Conservation (phyloP, 1,140 invertebrate species). For the Euura saliciscinereae region DNA sequence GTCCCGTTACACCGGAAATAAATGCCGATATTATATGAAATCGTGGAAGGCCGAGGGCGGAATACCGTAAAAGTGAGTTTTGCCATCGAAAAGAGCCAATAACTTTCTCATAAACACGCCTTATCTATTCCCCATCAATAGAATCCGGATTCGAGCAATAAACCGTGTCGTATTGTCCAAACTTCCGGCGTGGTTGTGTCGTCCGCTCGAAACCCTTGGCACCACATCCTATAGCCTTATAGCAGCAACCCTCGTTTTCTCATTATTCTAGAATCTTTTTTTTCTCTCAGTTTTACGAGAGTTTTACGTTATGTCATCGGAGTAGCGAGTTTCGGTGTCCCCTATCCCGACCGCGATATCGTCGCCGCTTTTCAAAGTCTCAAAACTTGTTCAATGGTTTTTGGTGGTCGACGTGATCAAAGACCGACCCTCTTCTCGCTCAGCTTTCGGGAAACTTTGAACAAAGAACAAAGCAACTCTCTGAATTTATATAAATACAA, state of each 20-base stretch:
- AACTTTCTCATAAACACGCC: slow-evolving; percentile 12
- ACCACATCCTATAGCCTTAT: too few relatives aligned
- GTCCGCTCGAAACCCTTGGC: neutral
- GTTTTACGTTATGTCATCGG: slow-evolving; percentile 2
- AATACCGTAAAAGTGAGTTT: slow-evolving; percentile 2
- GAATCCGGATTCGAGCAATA: neutral
- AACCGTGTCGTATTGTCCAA: slow-evolving; percentile 9
- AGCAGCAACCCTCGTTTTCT: neutral
- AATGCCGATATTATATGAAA: neutral
- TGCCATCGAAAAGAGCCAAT: slow-evolving; percentile 5
- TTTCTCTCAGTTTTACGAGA: slow-evolving; percentile 1
- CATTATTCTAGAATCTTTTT: neutral
- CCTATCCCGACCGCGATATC: neutral
- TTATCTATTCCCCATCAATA: slow-evolving; percentile 14
- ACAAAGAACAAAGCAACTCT: too few relatives aligned
- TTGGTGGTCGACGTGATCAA: neutral
- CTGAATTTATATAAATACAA: too few relatives aligned
- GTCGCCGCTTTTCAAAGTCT: slow-evolving; percentile 1
- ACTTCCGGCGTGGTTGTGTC: slow-evolving; percentile 5
- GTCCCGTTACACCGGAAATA: neutral
- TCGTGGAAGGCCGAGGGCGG: neutral
- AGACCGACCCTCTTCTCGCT: neutral
- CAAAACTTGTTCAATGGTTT: neutral
- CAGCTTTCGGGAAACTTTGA: too few relatives aligned
- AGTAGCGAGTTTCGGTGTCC: neutral